A percentile compares a stretch with the other conserved stretches of the same genome.
Conservation (phyloP, 2,888 invertebrate species). For the Melinaea marsaeus region DNA sequence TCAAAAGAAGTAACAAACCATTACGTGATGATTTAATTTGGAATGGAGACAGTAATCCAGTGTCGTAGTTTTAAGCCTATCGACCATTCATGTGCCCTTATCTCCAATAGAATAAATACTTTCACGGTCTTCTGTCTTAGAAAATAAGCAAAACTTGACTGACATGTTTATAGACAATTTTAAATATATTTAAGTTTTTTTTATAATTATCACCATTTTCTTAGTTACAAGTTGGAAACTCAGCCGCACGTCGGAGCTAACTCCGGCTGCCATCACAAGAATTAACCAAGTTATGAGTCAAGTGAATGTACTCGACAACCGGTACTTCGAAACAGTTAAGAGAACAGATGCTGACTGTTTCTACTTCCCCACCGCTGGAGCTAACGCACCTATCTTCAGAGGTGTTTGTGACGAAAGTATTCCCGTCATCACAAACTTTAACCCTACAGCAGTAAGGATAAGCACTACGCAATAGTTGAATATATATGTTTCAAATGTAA, state of each 20-base stretch:
- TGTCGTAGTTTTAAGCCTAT: too few relatives aligned
- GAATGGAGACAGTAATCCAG: too few relatives aligned
- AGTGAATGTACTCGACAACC: conserved; percentile 35
- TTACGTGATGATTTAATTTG: too few relatives aligned
- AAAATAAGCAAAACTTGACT: background rate
- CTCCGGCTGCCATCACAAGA: conserved; percentile 24
- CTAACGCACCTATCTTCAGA: conserved; percentile 37
- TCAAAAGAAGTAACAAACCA: too few relatives aligned
- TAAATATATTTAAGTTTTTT: background rate
- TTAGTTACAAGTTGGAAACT: conserved; percentile 42
- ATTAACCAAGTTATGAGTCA: conserved; percentile 33
- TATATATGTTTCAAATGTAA: too few relatives aligned
- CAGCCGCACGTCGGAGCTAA: conserved; percentile 32
- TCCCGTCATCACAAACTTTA: conserved; percentile 39
- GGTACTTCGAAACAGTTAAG: conserved; percentile 33
- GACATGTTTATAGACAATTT: too few relatives aligned
- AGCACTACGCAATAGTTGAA: too few relatives aligned
- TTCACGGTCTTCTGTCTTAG: too few relatives aligned
- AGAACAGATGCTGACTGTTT: conserved; percentile 39
- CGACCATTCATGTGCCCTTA: too few relatives aligned
- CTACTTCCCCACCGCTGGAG: conserved; percentile 37
- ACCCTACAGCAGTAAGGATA: conserved; percentile 24
- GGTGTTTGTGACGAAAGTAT: conserved; percentile 44
- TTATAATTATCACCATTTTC: conserved; percentile 11
- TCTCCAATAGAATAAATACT: too few relatives aligned